Evolutionary conservation across 1,140 invertebrate genomes (phyloP).

Genomic region (Magallana angulata): DNA sequence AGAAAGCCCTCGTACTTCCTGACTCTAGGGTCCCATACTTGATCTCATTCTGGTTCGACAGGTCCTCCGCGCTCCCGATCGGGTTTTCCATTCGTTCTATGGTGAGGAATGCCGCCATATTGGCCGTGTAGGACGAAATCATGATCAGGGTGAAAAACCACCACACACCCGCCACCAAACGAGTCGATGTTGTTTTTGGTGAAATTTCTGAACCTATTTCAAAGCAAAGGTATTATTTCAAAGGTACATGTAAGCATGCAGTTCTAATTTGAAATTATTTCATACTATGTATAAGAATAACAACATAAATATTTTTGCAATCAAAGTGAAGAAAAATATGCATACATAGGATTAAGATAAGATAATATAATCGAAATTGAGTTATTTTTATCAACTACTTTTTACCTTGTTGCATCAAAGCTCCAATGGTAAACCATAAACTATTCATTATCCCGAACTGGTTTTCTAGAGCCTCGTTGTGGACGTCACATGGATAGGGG

Average conservation of each 20-base stretch:
- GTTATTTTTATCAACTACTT: too few species aligned
- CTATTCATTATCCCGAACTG: neutral
- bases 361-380: too few species aligned
- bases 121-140: slow-evolving; percentile 1
- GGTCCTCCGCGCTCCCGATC: neutral
- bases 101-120: slow-evolving; percentile 4
- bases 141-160: slow-evolving; percentile 20
- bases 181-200: slow-evolving; percentile 1
- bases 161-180: slow-evolving; percentile 1
- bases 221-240: neutral
- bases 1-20: neutral
- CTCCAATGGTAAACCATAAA: slow-evolving; percentile 3
- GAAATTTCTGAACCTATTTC: slow-evolving; percentile 26
- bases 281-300: neutral
- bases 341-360: too few species aligned
- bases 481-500: neutral
- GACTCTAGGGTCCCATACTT: slow-evolving; percentile 7
- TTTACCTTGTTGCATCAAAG: slow-evolving; percentile 46
- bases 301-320: too few species aligned
- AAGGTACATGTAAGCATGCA: too few species aligned
- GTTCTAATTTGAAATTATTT: neutral
- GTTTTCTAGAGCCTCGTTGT: neutral
- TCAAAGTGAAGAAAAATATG: too few species aligned
- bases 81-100: slow-evolving; percentile 12
- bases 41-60: neutral